Base-by-base conservation (phyloP, 2,113 vertebrate genomes). In the Sialia sialis region DNA sequence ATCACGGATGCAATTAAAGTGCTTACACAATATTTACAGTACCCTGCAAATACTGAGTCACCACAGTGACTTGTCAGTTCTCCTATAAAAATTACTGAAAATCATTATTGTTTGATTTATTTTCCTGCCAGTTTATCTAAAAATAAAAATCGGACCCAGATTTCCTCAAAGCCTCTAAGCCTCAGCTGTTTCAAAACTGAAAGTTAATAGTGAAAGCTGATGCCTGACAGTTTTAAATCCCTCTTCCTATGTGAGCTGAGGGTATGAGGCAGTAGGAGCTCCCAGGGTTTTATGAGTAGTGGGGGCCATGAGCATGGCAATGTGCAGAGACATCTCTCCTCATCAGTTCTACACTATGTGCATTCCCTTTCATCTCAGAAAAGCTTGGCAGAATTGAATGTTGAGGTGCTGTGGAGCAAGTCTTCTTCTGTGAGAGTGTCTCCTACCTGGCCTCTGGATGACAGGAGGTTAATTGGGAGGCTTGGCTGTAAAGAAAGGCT, bases 101-200 rank as follows among this genome's bases (percentile, higher is more conserved):
- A 87, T 85, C 84, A 66, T 90, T 91, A 75, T 73, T 51, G 39
- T 67, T 32, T 88, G 86, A 97, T 95, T 97, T 96, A 93, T 86
- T 93, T 93, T 80, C 51, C 58, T 89, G 94, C 83, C 86, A 90
- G 69, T 92, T 95, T 91, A 92, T 82, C 81, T 90, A 76, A 91
- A 96, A 94, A 79, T 84, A 95, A 95, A 89, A 90, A 94, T 75
- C 0, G 8, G 84, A 83, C 90, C 59, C 82, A 78, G 89, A 87
- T 64, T 93, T 84, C 51, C 41, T 85, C 75, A 63, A 44, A 43
- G 6, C 44, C 67, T 90, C 51, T 38, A 51, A 62, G 94, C 81
- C 82, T 97, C 93, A 96, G 94, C 84, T 91, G 80, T 79, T 89
- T 85, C 32, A 94, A 84, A 94, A 89, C 66, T 55, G 82, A 48